A percentile compares a stretch with the other conserved stretches of the same genome.
phyloP scores from a whole-genome alignment of 2,888 invertebrate genomes.

The Lochmaea capreae region DNA sequence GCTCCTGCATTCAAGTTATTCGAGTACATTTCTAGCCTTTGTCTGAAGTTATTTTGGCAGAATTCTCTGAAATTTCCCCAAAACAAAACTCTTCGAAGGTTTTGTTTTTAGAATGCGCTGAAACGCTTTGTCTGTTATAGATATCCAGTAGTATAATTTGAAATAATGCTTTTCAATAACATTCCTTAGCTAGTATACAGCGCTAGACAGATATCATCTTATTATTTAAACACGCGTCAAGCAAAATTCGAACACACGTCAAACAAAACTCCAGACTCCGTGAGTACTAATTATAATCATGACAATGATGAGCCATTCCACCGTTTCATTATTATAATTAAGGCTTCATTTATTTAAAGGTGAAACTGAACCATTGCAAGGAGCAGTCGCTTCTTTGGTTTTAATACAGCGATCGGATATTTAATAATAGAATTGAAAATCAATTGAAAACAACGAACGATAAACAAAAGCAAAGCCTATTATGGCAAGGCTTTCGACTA shows the following conservation, averaged over 20 bases:
- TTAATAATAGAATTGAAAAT: too few species aligned
- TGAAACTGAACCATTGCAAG: background rate
- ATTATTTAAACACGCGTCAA: background rate
- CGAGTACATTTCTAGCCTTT: conserved; percentile 15
- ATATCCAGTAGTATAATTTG: conserved; percentile 25
- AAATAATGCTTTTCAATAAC: conserved; percentile 27
- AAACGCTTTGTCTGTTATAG: conserved; percentile 27
- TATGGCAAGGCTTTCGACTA: too few species aligned
- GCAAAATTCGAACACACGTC: background rate
- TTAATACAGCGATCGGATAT: too few species aligned
- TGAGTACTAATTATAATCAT: background rate
- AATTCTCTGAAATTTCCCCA: conserved; percentile 14
- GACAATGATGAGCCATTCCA: background rate
- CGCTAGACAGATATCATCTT: conserved; percentile 3
- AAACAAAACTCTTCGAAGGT: conserved; percentile 9
- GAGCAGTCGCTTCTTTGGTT: background rate
- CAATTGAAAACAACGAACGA: too few species aligned
- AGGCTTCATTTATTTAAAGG: background rate
- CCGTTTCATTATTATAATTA: background rate
- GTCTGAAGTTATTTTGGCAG: conserved; percentile 13
- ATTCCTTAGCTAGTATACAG: background rate
- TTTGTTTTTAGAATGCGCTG: conserved; percentile 7
- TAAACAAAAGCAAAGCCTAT: too few species aligned
- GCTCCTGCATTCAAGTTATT: conserved; percentile 10
- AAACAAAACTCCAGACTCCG: background rate